These are phyloP conservation scores for Dinothrombium tinctorium DNA, from an alignment of 1,140 invertebrate genomes.

Conservation along the genomic window DNA sequence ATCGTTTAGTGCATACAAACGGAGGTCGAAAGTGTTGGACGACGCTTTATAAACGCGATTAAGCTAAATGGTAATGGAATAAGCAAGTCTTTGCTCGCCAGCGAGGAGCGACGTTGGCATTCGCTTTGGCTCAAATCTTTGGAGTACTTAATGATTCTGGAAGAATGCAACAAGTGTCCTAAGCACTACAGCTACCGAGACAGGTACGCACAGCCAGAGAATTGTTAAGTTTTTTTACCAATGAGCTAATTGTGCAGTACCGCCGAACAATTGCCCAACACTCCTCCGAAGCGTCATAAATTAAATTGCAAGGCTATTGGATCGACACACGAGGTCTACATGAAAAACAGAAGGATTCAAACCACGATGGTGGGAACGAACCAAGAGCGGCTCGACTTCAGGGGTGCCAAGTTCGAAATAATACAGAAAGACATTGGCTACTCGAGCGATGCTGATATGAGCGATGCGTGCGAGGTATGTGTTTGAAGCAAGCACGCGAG, in stretches of 20 bases:
- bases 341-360: constrained; percentile 2
- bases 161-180: constrained; percentile 9
- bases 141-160: constrained; percentile 9
- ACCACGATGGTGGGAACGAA: not conserved
- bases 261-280: not conserved
- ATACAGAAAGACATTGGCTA: constrained; percentile 13
- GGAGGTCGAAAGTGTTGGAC: too few relatives aligned
- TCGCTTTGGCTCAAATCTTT: constrained; percentile 9
- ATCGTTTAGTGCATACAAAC: too few relatives aligned
- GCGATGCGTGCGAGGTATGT: constrained; percentile 11
- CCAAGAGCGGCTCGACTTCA: not conserved
- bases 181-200: constrained; percentile 2
- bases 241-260: not conserved
- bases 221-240: not conserved
- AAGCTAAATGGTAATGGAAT: too few relatives aligned
- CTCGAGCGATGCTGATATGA: constrained; percentile 12
- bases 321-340: not conserved
- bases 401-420: constrained; percentile 7
- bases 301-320: not conserved
- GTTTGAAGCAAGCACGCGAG: too few relatives aligned
- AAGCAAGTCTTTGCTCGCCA: too few relatives aligned
- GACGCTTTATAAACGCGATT: too few relatives aligned
- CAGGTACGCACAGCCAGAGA: not conserved
- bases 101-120: constrained; percentile 3
- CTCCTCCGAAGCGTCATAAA: not conserved